Evolutionary conservation across 2,888 invertebrate species (phyloP), one percentile per base, ranked within the genome.

Genomic region (Metopia argyrocephala): DNA sequence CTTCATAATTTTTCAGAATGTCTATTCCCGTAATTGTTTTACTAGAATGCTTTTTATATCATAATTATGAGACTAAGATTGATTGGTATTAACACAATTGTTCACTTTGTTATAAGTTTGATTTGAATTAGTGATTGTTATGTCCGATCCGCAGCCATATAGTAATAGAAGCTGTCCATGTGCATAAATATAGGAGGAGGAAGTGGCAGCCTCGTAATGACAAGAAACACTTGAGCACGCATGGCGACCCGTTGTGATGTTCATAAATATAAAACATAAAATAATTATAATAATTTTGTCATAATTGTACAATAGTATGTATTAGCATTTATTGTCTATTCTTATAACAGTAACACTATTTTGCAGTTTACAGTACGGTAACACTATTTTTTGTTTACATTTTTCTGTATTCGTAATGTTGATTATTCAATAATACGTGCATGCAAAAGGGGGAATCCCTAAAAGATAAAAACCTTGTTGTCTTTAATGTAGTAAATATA

Each of bases 291-390:
- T n/a, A 31, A 9, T 31, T 31, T 31, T 31, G 6, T 31, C 31
- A 61, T 61, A 45, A 61, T 45, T 61, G 59, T 61, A 45, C 45
- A 61, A 45, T 61, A 61, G 45, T 61, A 23, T 61, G 57, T 59
- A 59, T 59, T 61, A 62, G 61, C 61, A 62, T 62, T 62, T 62
- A 62, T 46, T n/a, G 46, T 62, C 5, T 25, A 62, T 62, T 62
- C 61, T 46, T 62, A 62, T 62, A 46, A 62, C 61, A 62, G n/a
- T n/a, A n/a, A n/a, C n/a, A n/a, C n/a, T n/a, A n/a, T n/a, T n/a
- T n/a, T n/a, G n/a, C n/a, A n/a, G n/a, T n/a, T n/a, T n/a, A n/a
- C n/a, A n/a, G 38, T 12, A 31, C 31, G 7, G 31, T 45, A 59
- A 59, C 59, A 59, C 59, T 50, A 45, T 45, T 50, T 50, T 50